phyloP scores from a whole-genome alignment of 2,797 vertebrate species.

The Fratercula arctica region DNA sequence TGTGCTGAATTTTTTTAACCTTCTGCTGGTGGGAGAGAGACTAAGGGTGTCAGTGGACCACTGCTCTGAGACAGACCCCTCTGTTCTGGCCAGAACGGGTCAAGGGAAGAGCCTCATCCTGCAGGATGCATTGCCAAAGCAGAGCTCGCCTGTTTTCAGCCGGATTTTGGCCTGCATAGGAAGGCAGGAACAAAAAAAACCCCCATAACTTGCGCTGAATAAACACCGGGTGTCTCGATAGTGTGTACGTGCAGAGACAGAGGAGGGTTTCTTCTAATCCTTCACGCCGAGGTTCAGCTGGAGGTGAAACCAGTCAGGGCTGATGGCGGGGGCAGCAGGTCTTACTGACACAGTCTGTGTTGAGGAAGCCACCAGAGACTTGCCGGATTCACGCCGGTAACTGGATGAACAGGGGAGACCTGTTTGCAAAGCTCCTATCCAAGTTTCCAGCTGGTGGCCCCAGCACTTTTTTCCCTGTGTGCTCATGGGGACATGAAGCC shows the following conservation, averaged over 20 bases:
- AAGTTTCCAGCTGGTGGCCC: not conserved
- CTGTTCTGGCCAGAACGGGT: rapidly evolving
- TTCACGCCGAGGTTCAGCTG: not conserved
- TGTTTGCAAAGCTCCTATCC: not conserved
- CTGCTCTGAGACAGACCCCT: not conserved
- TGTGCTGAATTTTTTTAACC: not conserved
- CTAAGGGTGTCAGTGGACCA: not conserved
- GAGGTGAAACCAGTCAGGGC: not conserved
- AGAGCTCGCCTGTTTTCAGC: not conserved
- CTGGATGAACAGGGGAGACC: not conserved
- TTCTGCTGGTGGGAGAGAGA: not conserved
- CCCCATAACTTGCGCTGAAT: not conserved
- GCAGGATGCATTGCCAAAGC: not conserved
- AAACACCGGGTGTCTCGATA: not conserved
- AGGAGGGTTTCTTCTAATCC: not conserved
- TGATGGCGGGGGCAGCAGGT: not conserved
- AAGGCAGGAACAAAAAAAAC: not conserved
- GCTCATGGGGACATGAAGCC: not conserved
- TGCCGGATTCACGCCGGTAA: not conserved
- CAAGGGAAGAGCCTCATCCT: not conserved
- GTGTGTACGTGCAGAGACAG: not conserved
- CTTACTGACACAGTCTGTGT: not conserved
- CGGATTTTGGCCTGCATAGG: not conserved
- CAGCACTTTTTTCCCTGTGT: not conserved
- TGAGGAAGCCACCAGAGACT: not conserved